Evolutionary conservation across 2,113 vertebrate genomes (phyloP).

Genomic region (Seriola dumerili): DNA sequence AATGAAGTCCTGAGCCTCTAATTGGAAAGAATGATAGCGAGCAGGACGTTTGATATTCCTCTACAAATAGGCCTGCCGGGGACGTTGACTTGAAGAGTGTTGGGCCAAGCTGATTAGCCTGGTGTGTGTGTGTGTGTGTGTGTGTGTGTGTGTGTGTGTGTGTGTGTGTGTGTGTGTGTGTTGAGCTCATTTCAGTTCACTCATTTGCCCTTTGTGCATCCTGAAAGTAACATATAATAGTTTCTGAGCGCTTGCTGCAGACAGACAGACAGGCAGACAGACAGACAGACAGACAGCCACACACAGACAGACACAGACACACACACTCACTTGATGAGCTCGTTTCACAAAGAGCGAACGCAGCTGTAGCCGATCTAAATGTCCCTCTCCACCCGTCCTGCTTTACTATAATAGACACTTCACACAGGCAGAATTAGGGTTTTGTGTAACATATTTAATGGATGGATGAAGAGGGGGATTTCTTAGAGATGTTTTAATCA

Average conservation of each 20-base stretch:
- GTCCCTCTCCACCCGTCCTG: no score
- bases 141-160: slow-evolving; percentile 30
- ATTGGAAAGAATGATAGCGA: slow-evolving; percentile 60
- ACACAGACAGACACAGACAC: no score
- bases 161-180: slow-evolving; percentile 14
- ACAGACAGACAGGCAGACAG: no score
- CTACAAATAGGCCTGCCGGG: slow-evolving; percentile 53
- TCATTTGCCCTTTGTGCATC: background rate
- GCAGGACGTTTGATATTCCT: slow-evolving; percentile 60
- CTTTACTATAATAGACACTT: no score
- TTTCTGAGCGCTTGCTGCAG: slow-evolving; percentile 3
- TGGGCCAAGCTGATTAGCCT: slow-evolving; percentile 43
- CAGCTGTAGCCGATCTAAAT: no score
- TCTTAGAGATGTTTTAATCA: no score
- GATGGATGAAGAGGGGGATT: no score
- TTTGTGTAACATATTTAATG: no score
- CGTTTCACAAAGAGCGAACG: no score
- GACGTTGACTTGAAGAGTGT: slow-evolving; percentile 25
- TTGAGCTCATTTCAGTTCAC: slow-evolving; percentile 30
- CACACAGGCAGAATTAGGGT: no score
- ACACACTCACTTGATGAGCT: no score
- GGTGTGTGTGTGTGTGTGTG: slow-evolving; percentile 22
- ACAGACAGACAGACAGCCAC: no score
- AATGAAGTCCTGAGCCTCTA: slow-evolving; percentile 67
- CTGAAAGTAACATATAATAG: background rate